These are phyloP conservation scores for Agrochola litura DNA, from an alignment of 2,888 invertebrate species.

Conservation along the genomic window DNA sequence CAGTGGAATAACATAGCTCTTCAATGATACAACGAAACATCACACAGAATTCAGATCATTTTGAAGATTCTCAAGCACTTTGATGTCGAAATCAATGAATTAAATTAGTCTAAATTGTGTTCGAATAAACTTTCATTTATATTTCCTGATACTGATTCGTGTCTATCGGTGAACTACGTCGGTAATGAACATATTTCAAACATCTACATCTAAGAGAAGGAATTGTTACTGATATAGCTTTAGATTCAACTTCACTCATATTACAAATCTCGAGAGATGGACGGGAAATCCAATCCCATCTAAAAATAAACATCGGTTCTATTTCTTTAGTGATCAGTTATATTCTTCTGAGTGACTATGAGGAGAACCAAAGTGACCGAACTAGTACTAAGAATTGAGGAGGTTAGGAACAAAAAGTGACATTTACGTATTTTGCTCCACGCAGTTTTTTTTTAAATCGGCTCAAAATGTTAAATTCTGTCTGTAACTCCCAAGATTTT, in stretches of 20 bases:
- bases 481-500: too few species aligned
- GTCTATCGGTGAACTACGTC: background rate
- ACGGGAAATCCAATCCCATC: background rate
- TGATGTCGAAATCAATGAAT: slow-evolving; percentile 48
- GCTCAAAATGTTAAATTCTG: too few species aligned
- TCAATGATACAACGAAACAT: slow-evolving; percentile 59
- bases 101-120: slow-evolving; percentile 16
- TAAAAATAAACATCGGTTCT: background rate
- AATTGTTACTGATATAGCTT: slow-evolving; percentile 5
- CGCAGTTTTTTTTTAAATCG: too few species aligned
- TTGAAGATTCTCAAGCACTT: slow-evolving; percentile 46
- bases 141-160: slow-evolving; percentile 22
- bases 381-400: too few species aligned
- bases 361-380: too few species aligned
- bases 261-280: background rate
- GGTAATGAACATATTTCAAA: background rate
- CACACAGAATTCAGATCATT: slow-evolving; percentile 35
- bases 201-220: background rate
- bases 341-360: background rate
- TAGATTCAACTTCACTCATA: background rate
- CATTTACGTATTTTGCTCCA: too few species aligned
- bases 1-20: slow-evolving; percentile 61
- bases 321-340: background rate
- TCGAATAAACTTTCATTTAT: slow-evolving; percentile 44
- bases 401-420: too few species aligned